phyloP scores from a whole-genome alignment of 2,888 invertebrate species.

The Aspidapion aeneum region DNA sequence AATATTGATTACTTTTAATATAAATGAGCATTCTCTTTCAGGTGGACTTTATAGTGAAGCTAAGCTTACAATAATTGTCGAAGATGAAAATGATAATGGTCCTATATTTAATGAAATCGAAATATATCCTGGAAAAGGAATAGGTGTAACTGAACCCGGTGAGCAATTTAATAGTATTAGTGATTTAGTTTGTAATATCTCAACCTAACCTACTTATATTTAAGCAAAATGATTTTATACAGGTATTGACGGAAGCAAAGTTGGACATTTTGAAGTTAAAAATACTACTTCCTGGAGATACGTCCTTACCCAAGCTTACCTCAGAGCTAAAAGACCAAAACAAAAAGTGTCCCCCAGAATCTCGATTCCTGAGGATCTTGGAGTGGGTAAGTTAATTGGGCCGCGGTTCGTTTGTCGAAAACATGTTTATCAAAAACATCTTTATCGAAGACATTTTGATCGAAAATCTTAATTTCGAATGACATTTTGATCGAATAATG shows the following conservation, averaged over 20 bases:
- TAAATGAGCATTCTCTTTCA: slow-evolving; percentile 12
- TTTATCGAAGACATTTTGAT: too few relatives aligned
- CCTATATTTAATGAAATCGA: slow-evolving; percentile 69
- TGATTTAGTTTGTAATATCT: too few relatives aligned
- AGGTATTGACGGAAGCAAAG: slow-evolving; percentile 42
- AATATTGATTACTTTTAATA: neutral
- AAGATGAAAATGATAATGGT: slow-evolving; percentile 80
- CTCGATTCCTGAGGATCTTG: slow-evolving; percentile 67
- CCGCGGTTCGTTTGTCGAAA: too few relatives aligned
- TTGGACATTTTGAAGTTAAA: slow-evolving; percentile 48
- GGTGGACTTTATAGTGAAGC: slow-evolving; percentile 75
- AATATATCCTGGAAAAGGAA: slow-evolving; percentile 63
- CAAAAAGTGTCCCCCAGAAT: slow-evolving; percentile 56
- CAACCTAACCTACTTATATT: too few relatives aligned
- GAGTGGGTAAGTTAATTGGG: slow-evolving; percentile 56
- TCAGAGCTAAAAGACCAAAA: slow-evolving; percentile 35
- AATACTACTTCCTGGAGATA: slow-evolving; percentile 34
- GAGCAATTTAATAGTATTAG: too few relatives aligned
- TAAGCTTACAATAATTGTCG: slow-evolving; percentile 64
- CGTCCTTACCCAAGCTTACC: slow-evolving; percentile 35
- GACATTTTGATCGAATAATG: too few relatives aligned
- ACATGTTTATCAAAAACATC: too few relatives aligned
- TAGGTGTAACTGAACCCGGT: slow-evolving; percentile 63
- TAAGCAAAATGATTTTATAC: too few relatives aligned
- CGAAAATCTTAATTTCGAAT: too few relatives aligned